Conservation (phyloP, 2,888 invertebrate species). For the Nipponacmea schrenckii region DNA sequence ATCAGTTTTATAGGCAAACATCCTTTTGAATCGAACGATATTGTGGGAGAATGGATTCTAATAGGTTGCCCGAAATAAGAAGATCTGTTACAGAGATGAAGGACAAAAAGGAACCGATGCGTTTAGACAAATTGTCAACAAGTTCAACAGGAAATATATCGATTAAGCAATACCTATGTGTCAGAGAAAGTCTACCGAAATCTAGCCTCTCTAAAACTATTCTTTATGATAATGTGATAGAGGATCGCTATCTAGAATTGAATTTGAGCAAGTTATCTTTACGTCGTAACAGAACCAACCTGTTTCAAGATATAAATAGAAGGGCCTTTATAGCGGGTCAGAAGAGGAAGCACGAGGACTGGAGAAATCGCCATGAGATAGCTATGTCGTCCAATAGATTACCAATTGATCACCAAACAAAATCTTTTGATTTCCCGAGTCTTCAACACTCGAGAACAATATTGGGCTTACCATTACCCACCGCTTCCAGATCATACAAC, state of each 20-base stretch:
- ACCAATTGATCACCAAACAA: constrained; percentile 39
- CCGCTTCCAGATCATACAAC: constrained; percentile 10
- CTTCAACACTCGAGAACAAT: constrained; percentile 47
- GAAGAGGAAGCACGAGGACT: constrained; percentile 52
- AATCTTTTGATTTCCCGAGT: constrained; percentile 34
- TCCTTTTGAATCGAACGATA: too few species aligned
- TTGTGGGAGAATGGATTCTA: too few species aligned
- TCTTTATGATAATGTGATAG: constrained; percentile 56
- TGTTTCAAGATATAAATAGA: constrained; percentile 49
- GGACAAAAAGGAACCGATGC: too few species aligned
- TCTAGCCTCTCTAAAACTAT: constrained; percentile 55
- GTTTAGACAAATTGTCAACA: constrained; percentile 20
- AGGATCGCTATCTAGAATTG: constrained; percentile 53
- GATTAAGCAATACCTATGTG: constrained; percentile 53
- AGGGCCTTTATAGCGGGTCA: constrained; percentile 52
- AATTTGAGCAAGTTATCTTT: constrained; percentile 41
- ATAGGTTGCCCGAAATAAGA: too few species aligned
- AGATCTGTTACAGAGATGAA: too few species aligned
- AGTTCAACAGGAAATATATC: constrained; percentile 45
- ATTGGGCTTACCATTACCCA: constrained; percentile 23
- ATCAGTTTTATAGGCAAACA: too few species aligned
- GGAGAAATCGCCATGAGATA: constrained; percentile 56
- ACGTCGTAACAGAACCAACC: constrained; percentile 40
- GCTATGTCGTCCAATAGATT: constrained; percentile 52
- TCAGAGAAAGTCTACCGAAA: constrained; percentile 55